phyloP scores from a whole-genome alignment of 2,797 vertebrate species.

The Nannoperca australis region DNA sequence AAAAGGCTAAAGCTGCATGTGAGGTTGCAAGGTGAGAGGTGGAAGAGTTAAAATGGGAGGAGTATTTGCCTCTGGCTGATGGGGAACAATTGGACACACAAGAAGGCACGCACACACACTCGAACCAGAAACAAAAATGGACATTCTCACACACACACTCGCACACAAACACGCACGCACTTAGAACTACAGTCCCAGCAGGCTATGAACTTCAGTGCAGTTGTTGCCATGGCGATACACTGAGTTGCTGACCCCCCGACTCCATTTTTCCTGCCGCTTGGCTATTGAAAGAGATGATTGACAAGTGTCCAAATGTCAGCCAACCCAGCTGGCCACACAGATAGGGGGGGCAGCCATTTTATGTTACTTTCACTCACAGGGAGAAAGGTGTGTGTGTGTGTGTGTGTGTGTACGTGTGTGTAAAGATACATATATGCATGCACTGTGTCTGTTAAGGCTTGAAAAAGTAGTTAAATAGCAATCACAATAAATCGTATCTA shows the following conservation, averaged over 20 bases:
- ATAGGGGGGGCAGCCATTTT: constrained; percentile 66
- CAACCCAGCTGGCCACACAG: constrained; percentile 82
- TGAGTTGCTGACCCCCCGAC: constrained; percentile 85
- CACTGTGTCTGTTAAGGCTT: constrained; percentile 13
- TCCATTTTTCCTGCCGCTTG: constrained; percentile 83
- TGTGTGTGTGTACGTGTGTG: background rate
- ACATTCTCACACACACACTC: constrained; percentile 61
- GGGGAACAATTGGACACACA: constrained; percentile 79
- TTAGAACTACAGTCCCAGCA: constrained; percentile 80
- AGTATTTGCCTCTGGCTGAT: constrained; percentile 80
- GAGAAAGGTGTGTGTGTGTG: constrained; percentile 45
- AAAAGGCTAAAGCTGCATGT: constrained; percentile 78
- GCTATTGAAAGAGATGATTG: constrained; percentile 87
- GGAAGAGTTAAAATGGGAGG: constrained; percentile 79
- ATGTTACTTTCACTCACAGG: constrained; percentile 73
- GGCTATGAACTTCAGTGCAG: constrained; percentile 85
- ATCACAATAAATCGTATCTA: constrained; percentile 43
- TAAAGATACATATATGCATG: constrained; percentile 16
- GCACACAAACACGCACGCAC: constrained; percentile 53
- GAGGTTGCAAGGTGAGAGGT: constrained; percentile 81
- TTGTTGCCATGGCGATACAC: constrained; percentile 84
- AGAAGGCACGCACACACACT: constrained; percentile 39
- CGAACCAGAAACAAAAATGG: constrained; percentile 69
- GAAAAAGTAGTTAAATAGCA: constrained; percentile 39
- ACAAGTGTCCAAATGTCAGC: constrained; percentile 87